A percentile compares a stretch with the other conserved stretches of the same genome.
phyloP scores from a whole-genome alignment of 2,113 vertebrate species.

The Procapra przewalskii region DNA sequence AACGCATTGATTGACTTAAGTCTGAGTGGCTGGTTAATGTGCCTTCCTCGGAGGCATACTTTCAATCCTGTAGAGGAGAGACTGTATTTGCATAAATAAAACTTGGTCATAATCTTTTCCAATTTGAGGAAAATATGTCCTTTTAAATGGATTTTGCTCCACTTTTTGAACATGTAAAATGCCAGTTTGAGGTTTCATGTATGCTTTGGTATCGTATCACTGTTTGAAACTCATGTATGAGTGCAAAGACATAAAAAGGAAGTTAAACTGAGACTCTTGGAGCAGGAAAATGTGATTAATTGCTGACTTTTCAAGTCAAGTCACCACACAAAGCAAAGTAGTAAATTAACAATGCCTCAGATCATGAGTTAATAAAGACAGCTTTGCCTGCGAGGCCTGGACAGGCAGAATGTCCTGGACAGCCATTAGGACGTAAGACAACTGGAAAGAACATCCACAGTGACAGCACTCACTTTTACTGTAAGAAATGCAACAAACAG shows the following conservation, averaged over 20 bases:
- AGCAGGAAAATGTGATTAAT: constrained; percentile 39
- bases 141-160: constrained; percentile 38
- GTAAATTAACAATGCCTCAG: constrained; percentile 45
- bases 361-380: constrained; percentile 41
- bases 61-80: background rate
- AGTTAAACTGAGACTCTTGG: background rate
- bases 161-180: constrained; percentile 34
- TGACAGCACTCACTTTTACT: background rate
- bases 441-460: background rate
- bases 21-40: background rate
- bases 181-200: constrained; percentile 23
- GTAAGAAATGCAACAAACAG: background rate
- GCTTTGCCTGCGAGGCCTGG: constrained; percentile 11
- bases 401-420: background rate
- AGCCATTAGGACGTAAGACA: background rate
- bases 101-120: background rate
- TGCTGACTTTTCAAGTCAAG: constrained; percentile 39
- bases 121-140: constrained; percentile 50
- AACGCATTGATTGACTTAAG: background rate
- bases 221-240: constrained; percentile 20
- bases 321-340: constrained; percentile 47
- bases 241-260: constrained; percentile 55
- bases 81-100: background rate
- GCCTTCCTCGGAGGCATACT: background rate
- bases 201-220: background rate